These are phyloP conservation scores for Asteroscopus sphinx DNA, from an alignment of 2,888 invertebrate genomes.

Conservation along the genomic window DNA sequence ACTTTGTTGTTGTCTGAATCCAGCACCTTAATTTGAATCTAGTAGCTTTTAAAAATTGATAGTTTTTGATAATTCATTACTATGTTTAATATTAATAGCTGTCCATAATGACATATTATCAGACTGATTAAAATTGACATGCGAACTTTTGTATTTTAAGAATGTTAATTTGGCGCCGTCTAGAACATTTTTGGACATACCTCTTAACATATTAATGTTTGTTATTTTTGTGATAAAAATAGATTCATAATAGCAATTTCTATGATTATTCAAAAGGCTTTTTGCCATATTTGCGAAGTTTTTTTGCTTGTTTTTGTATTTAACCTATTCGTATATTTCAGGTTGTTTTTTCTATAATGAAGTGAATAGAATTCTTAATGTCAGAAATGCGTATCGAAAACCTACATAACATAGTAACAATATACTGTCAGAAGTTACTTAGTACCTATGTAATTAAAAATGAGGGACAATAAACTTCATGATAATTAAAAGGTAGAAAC, in stretches of 20 bases:
- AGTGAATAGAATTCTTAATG: constrained; percentile 6
- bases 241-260: constrained; percentile 26
- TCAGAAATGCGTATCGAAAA: constrained; percentile 6
- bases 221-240: constrained; percentile 41
- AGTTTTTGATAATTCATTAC: constrained; percentile 16
- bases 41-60: constrained; percentile 13
- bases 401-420: constrained; percentile 11
- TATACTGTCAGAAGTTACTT: constrained; percentile 5
- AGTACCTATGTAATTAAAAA: constrained; percentile 15
- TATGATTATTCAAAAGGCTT: constrained; percentile 8
- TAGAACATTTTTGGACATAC: constrained; percentile 24
- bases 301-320: constrained; percentile 10
- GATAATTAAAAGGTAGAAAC: constrained; percentile 15
- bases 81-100: constrained; percentile 20
- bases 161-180: constrained; percentile 52
- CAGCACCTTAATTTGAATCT: neutral
- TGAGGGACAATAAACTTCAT: constrained; percentile 5
- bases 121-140: constrained; percentile 32
- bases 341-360: constrained; percentile 12
- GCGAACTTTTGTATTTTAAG: constrained; percentile 21
- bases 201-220: constrained; percentile 30
- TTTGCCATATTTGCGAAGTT: neutral
- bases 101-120: constrained; percentile 31
- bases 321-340: constrained; percentile 1
- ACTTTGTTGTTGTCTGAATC: constrained; percentile 17